phyloP scores from a whole-genome alignment of 2,113 vertebrate species.

The Dasypus novemcinctus region DNA sequence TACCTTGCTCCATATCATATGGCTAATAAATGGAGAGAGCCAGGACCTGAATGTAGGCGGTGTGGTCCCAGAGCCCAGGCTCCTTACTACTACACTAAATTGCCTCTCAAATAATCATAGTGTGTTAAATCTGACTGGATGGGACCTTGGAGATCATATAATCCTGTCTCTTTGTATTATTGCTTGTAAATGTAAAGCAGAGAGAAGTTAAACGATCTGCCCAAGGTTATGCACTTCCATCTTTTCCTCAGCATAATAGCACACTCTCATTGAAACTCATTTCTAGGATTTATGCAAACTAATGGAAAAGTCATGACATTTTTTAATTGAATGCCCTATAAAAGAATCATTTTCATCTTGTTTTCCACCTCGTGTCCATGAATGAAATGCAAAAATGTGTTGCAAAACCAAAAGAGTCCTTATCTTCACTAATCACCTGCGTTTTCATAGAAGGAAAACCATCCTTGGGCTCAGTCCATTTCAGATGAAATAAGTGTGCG shows the following conservation, averaged over 20 bases:
- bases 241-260: constrained; percentile 41
- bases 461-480: constrained; percentile 11
- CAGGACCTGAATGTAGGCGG: background rate
- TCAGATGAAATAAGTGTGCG: constrained; percentile 21
- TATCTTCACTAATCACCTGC: background rate
- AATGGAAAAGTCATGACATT: constrained; percentile 40
- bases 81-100: background rate
- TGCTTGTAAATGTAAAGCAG: constrained; percentile 37
- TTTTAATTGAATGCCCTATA: constrained; percentile 55
- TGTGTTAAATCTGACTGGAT: background rate
- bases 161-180: constrained; percentile 28
- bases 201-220: constrained; percentile 41
- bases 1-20: accelerated
- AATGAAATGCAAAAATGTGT: constrained; percentile 18
- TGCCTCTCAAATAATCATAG: background rate
- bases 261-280: background rate
- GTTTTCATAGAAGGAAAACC: constrained; percentile 1
- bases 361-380: constrained; percentile 36
- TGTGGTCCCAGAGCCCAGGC: background rate
- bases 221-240: constrained; percentile 32
- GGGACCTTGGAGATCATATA: background rate
- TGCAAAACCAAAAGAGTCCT: background rate
- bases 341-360: constrained; percentile 59
- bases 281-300: constrained; percentile 48
- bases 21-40: too few species aligned